Evolutionary conservation across 2,888 invertebrate species (phyloP).

Genomic region (Diploptera punctata): DNA sequence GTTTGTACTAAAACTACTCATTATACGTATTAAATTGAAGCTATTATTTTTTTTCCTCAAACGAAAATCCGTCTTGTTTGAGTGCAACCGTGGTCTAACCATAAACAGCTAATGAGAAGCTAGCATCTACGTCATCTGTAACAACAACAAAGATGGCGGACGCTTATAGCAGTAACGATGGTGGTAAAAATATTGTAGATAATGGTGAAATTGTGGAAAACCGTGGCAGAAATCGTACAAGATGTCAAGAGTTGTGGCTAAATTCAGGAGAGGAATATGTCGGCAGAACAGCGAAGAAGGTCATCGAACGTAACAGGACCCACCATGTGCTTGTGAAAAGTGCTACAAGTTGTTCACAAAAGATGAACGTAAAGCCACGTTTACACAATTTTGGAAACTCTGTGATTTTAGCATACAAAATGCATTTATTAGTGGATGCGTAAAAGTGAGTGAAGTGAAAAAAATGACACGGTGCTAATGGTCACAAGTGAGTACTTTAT

Average conservation of each 20-base stretch:
- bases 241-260: neutral
- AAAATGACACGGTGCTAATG: neutral
- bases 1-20: neutral
- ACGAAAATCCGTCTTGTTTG: neutral
- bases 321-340: constrained; percentile 3
- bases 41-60: neutral
- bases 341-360: neutral
- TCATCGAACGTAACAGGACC: neutral
- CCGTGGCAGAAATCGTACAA: neutral
- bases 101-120: neutral
- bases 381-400: neutral
- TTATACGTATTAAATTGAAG: no score
- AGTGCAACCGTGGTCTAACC: constrained; percentile 4
- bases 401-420: constrained; percentile 4
- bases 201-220: neutral
- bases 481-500: neutral
- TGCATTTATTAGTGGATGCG: neutral
- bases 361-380: neutral
- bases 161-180: neutral
- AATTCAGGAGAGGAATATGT: constrained; percentile 10
- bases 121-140: neutral
- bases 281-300: neutral
- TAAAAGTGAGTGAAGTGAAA: neutral
- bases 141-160: neutral
- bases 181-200: neutral